phyloP scores from a whole-genome alignment of 2,113 vertebrate species.

The Petroica traversi region DNA sequence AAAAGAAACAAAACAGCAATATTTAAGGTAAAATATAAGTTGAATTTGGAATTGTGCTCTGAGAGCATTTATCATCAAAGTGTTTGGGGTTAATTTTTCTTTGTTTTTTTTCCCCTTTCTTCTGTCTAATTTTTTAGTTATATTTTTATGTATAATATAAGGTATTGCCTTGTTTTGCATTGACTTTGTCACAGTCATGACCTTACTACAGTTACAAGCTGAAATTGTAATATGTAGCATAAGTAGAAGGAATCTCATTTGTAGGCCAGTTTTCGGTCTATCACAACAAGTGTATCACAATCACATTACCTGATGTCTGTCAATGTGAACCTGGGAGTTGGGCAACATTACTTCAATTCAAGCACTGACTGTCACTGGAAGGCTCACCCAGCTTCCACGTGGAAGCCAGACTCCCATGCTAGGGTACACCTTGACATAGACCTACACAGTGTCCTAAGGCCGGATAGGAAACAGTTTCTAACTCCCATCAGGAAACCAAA shows the following conservation, averaged over 20 bases:
- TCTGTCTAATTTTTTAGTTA: not conserved
- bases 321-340: not conserved
- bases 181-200: not conserved
- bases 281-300: too few relatives aligned
- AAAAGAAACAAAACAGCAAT: accelerated
- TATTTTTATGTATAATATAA: not conserved
- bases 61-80: not conserved
- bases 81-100: not conserved
- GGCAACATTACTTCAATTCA: accelerated
- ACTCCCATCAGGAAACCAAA: not conserved
- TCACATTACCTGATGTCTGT: not conserved
- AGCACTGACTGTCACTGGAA: not conserved
- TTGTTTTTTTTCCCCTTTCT: accelerated
- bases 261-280: not conserved
- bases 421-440: accelerated
- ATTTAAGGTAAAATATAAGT: not conserved
- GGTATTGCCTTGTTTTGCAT: not conserved
- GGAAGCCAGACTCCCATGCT: not conserved
- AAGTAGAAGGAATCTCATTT: not conserved
- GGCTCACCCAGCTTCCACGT: not conserved
- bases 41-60: not conserved
- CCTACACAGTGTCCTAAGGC: accelerated
- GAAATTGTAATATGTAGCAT: not conserved
- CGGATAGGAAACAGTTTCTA: not conserved
- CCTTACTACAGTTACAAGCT: not conserved